A percentile compares a stretch with the other conserved stretches of the same genome.
These are phyloP conservation scores for Microtus montanus DNA, from an alignment of 2,113 vertebrate genomes.

Conservation along the genomic window DNA sequence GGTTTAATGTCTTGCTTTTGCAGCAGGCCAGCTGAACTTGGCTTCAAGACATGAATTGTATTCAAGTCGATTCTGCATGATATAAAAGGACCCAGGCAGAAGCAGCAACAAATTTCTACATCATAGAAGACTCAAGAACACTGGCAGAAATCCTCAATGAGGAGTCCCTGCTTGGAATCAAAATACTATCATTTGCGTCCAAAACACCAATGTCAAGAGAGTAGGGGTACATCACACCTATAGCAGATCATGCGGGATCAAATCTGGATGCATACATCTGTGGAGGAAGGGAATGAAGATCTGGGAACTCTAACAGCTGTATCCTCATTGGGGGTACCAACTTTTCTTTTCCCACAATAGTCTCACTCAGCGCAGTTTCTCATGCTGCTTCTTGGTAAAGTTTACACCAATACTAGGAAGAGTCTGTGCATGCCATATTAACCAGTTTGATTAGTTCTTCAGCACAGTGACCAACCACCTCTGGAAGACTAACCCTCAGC, in stretches of 20 bases:
- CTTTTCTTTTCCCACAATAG: background rate
- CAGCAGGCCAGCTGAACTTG: background rate
- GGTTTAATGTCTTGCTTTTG: background rate
- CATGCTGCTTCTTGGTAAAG: background rate
- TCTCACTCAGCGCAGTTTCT: slow-evolving; percentile 1
- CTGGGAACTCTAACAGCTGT: too few relatives aligned
- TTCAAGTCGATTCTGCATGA: background rate
- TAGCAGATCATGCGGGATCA: too few relatives aligned
- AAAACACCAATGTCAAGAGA: too few relatives aligned
- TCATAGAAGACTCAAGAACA: background rate
- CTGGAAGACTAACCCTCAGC: slow-evolving; percentile 1
- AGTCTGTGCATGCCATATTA: background rate
- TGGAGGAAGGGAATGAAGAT: too few relatives aligned
- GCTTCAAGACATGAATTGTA: background rate
- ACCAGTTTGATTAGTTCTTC: background rate
- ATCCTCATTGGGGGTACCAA: too few relatives aligned
- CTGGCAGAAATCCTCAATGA: background rate
- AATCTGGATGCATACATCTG: too few relatives aligned
- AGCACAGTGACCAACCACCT: background rate
- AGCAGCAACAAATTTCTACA: background rate
- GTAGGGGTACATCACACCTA: too few relatives aligned
- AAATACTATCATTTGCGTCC: too few relatives aligned
- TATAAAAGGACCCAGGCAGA: background rate
- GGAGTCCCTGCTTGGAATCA: background rate
- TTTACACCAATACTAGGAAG: background rate